phyloP scores from a whole-genome alignment of 2,888 invertebrate species.

The Agrochola lychnidis region DNA sequence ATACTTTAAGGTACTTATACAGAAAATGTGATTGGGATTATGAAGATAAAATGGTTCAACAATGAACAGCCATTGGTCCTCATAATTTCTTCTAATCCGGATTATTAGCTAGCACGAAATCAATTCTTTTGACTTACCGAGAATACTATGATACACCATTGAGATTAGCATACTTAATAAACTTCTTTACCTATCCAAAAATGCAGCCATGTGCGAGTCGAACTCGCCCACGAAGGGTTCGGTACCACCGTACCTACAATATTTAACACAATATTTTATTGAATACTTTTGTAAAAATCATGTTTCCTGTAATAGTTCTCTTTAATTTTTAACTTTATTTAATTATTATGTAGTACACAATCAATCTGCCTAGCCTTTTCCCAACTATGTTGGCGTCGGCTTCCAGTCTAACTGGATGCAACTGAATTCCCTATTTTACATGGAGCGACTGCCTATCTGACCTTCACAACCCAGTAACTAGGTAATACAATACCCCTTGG shows the following conservation, averaged over 20 bases:
- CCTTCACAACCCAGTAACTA: no score
- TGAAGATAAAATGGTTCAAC: not conserved
- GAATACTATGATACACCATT: not conserved
- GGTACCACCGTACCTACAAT: not conserved
- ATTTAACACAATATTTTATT: not conserved
- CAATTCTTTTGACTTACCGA: not conserved
- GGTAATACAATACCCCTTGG: no score
- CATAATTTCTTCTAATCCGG: not conserved
- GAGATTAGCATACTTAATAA: not conserved
- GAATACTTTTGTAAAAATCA: not conserved
- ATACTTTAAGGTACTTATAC: no score
- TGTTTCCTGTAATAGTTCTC: not conserved
- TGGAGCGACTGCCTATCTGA: no score
- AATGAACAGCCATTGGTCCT: not conserved
- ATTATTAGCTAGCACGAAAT: not conserved
- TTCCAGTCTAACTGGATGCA: no score
- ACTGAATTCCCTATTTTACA: no score
- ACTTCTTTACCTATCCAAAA: not conserved
- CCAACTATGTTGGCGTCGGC: no score
- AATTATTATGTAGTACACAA: no score
- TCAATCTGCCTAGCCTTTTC: no score
- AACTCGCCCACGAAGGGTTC: not conserved
- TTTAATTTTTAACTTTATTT: not conserved
- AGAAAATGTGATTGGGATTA: not conserved
- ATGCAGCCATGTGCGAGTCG: no score